Conservation (phyloP, 2,797 vertebrate genomes). For the Chelon labrosus region DNA sequence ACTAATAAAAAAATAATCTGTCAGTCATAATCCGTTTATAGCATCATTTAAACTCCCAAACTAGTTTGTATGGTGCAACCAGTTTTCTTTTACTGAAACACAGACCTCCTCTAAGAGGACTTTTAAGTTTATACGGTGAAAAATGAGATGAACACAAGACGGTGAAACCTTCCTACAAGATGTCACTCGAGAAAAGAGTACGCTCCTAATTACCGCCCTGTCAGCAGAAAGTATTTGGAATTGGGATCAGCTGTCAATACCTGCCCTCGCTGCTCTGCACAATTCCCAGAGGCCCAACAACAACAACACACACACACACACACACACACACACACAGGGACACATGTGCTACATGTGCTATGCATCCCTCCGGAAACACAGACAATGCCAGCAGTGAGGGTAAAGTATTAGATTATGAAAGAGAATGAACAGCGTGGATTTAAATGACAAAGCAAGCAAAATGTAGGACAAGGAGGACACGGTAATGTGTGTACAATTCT, state of each 20-base stretch:
- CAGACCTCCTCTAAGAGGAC: too few species aligned
- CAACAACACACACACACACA: too few species aligned
- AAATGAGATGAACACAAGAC: background rate
- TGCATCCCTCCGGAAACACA: conserved; percentile 37
- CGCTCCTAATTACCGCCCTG: background rate
- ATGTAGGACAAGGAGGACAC: conserved; percentile 65
- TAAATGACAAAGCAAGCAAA: conserved; percentile 55
- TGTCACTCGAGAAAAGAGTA: background rate
- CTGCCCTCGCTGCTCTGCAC: conserved; percentile 10
- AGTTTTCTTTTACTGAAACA: too few species aligned
- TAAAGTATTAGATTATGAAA: conserved; percentile 54
- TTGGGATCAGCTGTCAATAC: conserved; percentile 19
- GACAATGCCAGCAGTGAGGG: conserved; percentile 56
- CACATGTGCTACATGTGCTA: background rate
- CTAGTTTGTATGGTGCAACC: too few species aligned
- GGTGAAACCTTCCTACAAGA: background rate
- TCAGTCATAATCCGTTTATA: too few species aligned
- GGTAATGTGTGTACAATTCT: conserved; percentile 32
- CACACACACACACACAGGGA: background rate
- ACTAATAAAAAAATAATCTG: too few species aligned
- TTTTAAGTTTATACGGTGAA: background rate
- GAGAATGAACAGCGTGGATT: conserved; percentile 45
- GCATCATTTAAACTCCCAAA: too few species aligned
- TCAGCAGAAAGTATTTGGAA: conserved; percentile 22
- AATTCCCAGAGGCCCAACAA: background rate